phyloP scores from a whole-genome alignment of 2,113 vertebrate species.

The Aptenodytes forsteri region DNA sequence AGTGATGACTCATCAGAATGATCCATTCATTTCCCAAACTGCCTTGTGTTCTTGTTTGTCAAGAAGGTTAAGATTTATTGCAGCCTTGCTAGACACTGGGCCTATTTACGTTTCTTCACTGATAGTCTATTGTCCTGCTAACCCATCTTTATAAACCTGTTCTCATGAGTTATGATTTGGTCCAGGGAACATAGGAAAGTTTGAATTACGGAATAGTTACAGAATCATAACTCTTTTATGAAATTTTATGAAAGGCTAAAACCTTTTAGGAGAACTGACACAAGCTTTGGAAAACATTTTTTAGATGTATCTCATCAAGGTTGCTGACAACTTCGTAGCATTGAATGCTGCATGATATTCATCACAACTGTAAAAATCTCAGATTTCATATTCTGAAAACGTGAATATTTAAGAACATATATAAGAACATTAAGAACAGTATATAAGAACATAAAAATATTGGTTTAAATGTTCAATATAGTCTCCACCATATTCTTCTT shows the following conservation, averaged over 20 bases:
- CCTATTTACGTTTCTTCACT: background rate
- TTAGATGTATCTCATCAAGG: background rate
- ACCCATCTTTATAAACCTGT: background rate
- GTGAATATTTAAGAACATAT: background rate
- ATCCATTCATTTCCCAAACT: background rate
- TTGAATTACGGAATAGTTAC: background rate
- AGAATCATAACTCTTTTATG: background rate
- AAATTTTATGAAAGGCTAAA: background rate
- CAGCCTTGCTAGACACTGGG: background rate
- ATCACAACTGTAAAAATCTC: background rate
- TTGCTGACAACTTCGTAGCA: background rate
- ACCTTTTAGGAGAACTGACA: background rate
- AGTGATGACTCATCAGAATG: background rate
- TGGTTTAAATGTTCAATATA: background rate
- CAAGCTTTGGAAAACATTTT: background rate
- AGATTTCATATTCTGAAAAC: background rate
- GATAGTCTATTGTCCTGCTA: background rate
- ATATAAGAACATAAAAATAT: background rate
- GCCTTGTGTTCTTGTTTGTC: background rate
- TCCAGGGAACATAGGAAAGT: background rate
- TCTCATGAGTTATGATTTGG: background rate
- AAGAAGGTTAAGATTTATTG: background rate
- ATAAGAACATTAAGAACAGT: background rate
- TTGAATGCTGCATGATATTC: background rate
- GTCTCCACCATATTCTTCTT: background rate